Percentiles rank a stretch among this genome's conserved stretches.
Evolutionary conservation across 2,113 vertebrate species (phyloP).

Genomic region (Mus spicilegus): DNA sequence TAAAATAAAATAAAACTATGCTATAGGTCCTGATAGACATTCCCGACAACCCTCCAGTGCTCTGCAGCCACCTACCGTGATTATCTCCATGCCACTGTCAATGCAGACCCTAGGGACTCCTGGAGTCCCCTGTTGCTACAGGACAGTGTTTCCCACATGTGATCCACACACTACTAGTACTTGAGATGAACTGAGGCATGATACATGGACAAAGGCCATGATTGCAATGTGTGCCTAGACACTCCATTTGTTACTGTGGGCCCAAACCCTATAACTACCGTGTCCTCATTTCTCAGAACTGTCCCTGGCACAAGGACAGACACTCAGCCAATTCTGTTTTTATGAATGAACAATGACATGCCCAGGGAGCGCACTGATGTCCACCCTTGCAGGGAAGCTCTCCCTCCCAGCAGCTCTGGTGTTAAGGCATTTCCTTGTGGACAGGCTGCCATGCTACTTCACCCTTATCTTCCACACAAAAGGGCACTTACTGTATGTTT

Average conservation of each 20-base stretch:
- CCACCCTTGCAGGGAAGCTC: neutral
- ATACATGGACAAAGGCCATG: neutral
- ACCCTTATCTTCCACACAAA: neutral
- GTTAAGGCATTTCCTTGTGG: neutral
- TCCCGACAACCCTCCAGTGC: neutral
- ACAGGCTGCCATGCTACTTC: neutral
- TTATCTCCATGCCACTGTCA: neutral
- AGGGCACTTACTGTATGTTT: neutral
- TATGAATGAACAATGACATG: constrained; percentile 13
- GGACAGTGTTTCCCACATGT: neutral
- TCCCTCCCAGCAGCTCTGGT: neutral
- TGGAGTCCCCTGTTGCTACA: too few species aligned
- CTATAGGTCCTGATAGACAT: neutral
- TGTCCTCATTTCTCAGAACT: neutral
- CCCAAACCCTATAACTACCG: neutral
- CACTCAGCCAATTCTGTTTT: neutral
- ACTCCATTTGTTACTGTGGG: neutral
- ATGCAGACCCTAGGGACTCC: neutral
- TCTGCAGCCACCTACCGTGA: neutral
- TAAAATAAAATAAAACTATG: neutral
- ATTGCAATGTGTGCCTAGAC: neutral
- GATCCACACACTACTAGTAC: neutral
- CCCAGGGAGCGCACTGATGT: neutral
- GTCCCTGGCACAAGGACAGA: neutral
- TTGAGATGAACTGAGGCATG: neutral